These are phyloP conservation scores for Anarsia innoxiella DNA, from an alignment of 2,888 invertebrate genomes.

Conservation along the genomic window DNA sequence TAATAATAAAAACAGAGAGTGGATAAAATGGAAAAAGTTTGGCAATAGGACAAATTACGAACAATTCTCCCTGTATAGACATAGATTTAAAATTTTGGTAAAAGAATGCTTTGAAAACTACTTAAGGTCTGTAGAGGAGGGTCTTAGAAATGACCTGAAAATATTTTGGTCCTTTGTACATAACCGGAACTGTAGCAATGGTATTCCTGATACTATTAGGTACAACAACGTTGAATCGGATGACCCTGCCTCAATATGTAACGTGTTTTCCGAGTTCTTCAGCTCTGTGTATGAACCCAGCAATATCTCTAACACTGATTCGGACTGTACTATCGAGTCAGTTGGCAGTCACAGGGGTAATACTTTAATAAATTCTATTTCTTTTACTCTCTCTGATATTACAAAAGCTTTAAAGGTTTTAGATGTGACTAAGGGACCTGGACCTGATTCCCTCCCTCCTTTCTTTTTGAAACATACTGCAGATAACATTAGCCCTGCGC, in stretches of 20 bases:
- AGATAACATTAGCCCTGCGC: background rate
- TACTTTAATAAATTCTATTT: background rate
- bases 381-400: background rate
- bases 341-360: background rate
- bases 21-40: slow-evolving; percentile 19
- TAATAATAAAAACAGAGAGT: slow-evolving; percentile 13
- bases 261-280: slow-evolving; percentile 1
- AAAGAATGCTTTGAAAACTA: background rate
- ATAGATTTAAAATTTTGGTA: background rate
- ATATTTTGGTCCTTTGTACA: background rate
- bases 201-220: background rate
- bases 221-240: background rate
- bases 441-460: background rate
- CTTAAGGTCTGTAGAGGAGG: background rate
- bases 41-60: background rate
- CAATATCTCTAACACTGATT: background rate
- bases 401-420: background rate
- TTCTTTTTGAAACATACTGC: background rate
- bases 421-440: slow-evolving; percentile 1
- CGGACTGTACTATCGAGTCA: background rate
- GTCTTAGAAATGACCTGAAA: background rate
- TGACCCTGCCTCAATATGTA: background rate
- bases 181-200: background rate
- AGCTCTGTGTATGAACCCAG: background rate
- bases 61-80: background rate